phyloP scores from a whole-genome alignment of 2,113 vertebrate species.

The Ammodytes marinus region DNA sequence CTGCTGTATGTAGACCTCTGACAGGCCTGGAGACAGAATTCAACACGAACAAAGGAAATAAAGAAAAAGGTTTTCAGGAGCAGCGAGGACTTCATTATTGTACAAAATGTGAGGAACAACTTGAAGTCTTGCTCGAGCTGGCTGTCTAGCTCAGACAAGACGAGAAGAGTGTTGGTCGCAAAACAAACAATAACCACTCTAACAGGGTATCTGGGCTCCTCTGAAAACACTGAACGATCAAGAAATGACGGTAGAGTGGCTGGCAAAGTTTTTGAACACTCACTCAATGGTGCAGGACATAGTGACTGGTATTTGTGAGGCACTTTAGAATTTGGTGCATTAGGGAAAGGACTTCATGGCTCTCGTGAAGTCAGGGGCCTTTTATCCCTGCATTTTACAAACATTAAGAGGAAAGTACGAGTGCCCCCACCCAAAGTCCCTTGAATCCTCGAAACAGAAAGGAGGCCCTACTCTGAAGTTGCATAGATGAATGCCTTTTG shows the following conservation, averaged over 20 bases:
- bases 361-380: neutral
- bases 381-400: neutral
- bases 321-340: constrained; percentile 20
- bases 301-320: constrained; percentile 22
- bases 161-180: neutral
- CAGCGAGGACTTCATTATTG: neutral
- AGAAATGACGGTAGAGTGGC: neutral
- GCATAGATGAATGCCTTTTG: neutral
- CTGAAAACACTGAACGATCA: constrained; percentile 13
- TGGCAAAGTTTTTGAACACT: constrained; percentile 1
- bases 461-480: neutral
- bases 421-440: neutral
- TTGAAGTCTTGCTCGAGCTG: neutral
- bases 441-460: neutral
- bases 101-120: neutral
- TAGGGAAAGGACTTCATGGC: constrained; percentile 11
- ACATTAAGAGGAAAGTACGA: neutral
- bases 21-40: neutral
- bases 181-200: neutral
- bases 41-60: neutral
- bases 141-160: neutral
- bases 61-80: neutral
- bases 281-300: constrained; percentile 7
- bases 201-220: neutral
- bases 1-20: neutral